Evolutionary conservation across 2,113 vertebrate genomes (phyloP).

Genomic region (Colius striatus): DNA sequence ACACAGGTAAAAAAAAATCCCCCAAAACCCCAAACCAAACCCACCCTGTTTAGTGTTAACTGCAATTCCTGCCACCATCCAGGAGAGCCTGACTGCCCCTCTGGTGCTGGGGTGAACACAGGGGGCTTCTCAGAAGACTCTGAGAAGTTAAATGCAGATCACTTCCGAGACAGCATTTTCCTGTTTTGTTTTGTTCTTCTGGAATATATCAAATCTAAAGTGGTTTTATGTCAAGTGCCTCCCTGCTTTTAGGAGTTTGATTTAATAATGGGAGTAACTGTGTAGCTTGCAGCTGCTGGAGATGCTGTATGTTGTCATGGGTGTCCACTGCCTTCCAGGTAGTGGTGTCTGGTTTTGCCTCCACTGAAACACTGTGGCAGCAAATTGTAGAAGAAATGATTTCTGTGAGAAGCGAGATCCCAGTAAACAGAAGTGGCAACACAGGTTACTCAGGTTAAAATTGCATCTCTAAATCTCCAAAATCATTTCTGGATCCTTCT

Average conservation of each 20-base stretch:
- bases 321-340: background rate
- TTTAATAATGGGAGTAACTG: background rate
- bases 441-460: background rate
- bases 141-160: background rate
- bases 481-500: background rate
- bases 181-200: background rate
- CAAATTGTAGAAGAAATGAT: background rate
- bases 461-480: background rate
- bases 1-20: constrained; percentile 85
- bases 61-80: background rate
- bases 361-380: background rate
- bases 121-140: background rate
- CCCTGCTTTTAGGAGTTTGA: background rate
- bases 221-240: background rate
- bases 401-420: background rate
- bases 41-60: background rate
- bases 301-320: background rate
- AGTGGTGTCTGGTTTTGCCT: background rate
- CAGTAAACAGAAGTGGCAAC: background rate
- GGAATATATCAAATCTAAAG: background rate
- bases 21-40: background rate
- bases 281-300: background rate
- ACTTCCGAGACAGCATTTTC: background rate
- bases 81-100: background rate
- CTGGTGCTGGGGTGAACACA: background rate